Evolutionary conservation across 1,140 invertebrate species (phyloP).

Genomic region (Semibalanus balanoides): DNA sequence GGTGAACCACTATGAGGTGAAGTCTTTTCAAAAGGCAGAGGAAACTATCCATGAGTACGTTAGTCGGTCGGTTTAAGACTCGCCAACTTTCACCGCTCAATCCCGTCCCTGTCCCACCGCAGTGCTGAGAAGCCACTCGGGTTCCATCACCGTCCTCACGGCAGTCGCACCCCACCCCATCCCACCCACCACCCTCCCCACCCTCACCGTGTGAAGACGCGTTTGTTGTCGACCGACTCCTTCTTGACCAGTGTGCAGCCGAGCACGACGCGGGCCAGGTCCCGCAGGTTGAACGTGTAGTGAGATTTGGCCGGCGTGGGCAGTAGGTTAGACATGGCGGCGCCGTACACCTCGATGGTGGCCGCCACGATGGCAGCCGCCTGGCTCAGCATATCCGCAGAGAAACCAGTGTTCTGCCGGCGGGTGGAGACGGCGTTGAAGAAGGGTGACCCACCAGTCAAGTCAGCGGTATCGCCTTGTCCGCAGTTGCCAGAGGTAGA

Average conservation of each 20-base stretch:
- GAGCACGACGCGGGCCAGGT: constrained; percentile 85
- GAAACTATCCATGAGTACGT: no score
- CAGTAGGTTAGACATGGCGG: constrained; percentile 61
- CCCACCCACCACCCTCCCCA: no score
- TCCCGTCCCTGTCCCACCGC: no score
- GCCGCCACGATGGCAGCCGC: constrained; percentile 74
- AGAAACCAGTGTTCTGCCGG: neutral
- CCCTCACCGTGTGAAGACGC: constrained; percentile 58
- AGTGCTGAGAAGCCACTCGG: no score
- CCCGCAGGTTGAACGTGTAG: constrained; percentile 87
- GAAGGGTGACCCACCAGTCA: neutral
- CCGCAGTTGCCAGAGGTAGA: no score
- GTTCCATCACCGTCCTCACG: no score
- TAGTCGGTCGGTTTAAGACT: no score
- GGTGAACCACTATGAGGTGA: no score
- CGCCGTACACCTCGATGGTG: constrained; percentile 74
- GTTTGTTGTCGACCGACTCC: neutral
- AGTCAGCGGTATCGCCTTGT: no score
- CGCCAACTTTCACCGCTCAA: no score
- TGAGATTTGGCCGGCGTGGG: constrained; percentile 80
- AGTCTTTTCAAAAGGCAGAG: no score
- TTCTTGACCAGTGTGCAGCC: constrained; percentile 34
- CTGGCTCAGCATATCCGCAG: constrained; percentile 44
- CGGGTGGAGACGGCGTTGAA: neutral
- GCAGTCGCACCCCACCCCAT: no score